Base-by-base conservation (phyloP, 2,113 vertebrate genomes). In the Chaetodon auriga region DNA sequence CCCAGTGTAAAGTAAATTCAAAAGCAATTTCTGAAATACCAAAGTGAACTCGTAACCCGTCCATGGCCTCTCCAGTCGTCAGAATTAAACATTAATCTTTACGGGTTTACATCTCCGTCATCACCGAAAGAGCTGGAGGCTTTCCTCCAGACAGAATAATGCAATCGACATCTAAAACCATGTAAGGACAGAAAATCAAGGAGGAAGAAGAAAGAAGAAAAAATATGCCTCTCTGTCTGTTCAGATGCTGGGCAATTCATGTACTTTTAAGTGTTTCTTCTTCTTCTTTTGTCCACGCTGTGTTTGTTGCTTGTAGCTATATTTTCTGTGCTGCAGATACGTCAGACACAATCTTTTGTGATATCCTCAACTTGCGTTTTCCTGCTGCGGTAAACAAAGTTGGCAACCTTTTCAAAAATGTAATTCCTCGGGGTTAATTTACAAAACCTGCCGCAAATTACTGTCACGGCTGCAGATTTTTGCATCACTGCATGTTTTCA, bases 401-500 rank as follows among this genome's bases (percentile, higher is more conserved):
- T 62, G 30, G 5, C 19, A 63, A 14, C 49, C n/a, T 57, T 77
- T 48, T n/a, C 7, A 46, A 35, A 60, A 57, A 60, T 16, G 21
- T n/a, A 75, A 75, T 71, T 35, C 54, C 49, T 30, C 4, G 6
- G 19, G 2, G 19, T 38, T 64, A 36, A 68, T 70, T 81, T 62
- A 61, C 5, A 41, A 55, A 78, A 61, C 23, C 30, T 23, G 0
- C 46, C 63, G 61, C 25, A 81, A 43, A 43, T 74, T 36, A 45
- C 30, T 21, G 16, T 16, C 30, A 23, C 10, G 60, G 19, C 60
- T 41, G 30, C 46, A 51, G 16, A 35, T 30, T 38, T 54, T 77
- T 77, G 35, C 49, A 23, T 72, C 21, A 12, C 58, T 3, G 54
- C 71, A 41, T 78, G 58, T 36, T 80, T 78, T 80, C 53, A 46